Percentiles rank a stretch among this genome's conserved stretches.
phyloP scores from a whole-genome alignment of 2,797 vertebrate species.

The Pseudomugil gertrudae region DNA sequence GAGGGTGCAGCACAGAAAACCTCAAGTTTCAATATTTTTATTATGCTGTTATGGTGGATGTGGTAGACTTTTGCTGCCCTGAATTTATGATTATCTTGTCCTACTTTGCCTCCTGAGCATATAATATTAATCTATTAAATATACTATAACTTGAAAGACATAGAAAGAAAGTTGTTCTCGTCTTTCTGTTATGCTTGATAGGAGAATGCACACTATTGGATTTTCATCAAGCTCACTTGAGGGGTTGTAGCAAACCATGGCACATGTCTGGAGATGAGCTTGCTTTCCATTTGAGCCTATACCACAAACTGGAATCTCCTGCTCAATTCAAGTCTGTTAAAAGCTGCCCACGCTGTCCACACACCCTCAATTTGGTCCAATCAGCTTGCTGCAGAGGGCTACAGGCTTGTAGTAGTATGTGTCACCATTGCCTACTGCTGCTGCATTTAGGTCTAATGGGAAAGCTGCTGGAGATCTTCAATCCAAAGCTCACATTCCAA shows the following conservation, averaged over 20 bases:
- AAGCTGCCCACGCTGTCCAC: conserved; percentile 74
- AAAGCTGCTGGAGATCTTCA: conserved; percentile 27
- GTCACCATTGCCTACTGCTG: conserved; percentile 70
- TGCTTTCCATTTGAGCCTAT: conserved; percentile 62
- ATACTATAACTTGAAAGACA: conserved; percentile 32
- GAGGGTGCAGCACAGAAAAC: conserved; percentile 58
- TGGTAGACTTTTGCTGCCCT: conserved; percentile 32
- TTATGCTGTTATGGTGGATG: conserved; percentile 55
- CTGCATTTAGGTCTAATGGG: conserved; percentile 57
- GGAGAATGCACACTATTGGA: conserved; percentile 55
- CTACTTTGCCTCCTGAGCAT: conserved; percentile 18
- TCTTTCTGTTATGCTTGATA: conserved; percentile 41
- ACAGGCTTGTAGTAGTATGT: conserved; percentile 73
- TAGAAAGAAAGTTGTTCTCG: conserved; percentile 38
- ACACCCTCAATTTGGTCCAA: conserved; percentile 84
- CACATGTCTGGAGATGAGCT: conserved; percentile 60
- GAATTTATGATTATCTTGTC: conserved; percentile 40
- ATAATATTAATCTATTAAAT: conserved; percentile 22
- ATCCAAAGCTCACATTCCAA: not conserved
- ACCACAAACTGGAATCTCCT: conserved; percentile 77
- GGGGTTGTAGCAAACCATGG: conserved; percentile 42
- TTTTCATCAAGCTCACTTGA: conserved; percentile 47
- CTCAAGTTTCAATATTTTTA: conserved; percentile 61
- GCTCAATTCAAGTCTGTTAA: conserved; percentile 80
- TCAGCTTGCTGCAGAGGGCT: conserved; percentile 67